Evolutionary conservation across 35 echinoderm and acorn worm genomes (phyloP).

Genomic region (Apostichopus californicus): DNA sequence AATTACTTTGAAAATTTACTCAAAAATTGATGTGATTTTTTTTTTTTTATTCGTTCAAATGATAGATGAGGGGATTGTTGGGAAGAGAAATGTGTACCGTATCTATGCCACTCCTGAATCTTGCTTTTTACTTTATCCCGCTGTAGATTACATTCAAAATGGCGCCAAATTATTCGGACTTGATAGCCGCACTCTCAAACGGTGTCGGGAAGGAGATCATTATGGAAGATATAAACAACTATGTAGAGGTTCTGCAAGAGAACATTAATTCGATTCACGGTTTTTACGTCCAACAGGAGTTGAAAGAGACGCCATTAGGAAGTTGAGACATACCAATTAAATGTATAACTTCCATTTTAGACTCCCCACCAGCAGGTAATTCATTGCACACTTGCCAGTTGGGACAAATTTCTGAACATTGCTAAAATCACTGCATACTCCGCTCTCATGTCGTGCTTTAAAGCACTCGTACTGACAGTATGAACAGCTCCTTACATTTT

Average conservation of each 20-base stretch:
- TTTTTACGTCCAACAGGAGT: conserved; percentile 11
- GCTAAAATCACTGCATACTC: too few relatives aligned
- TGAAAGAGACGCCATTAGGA: conserved; percentile 9
- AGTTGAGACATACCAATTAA: not conserved
- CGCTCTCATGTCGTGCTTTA: too few relatives aligned
- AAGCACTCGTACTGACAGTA: too few relatives aligned
- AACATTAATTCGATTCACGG: conserved; percentile 38
- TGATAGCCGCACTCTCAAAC: conserved; percentile 40
- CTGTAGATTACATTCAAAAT: conserved; percentile 55
- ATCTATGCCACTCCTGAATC: not conserved
- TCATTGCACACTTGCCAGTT: too few relatives aligned
- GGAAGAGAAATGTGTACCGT: not conserved
- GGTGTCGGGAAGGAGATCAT: conserved; percentile 23
- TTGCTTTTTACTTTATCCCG: not conserved
- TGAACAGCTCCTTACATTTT: too few relatives aligned
- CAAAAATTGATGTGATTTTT: too few relatives aligned
- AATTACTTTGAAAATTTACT: too few relatives aligned
- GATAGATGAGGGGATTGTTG: not conserved
- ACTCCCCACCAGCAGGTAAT: too few relatives aligned
- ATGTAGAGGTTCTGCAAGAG: conserved; percentile 42
- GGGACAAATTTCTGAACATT: too few relatives aligned
- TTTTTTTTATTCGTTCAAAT: too few relatives aligned
- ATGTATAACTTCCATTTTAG: too few relatives aligned
- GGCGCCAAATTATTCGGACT: conserved; percentile 58
- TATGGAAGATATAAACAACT: conserved; percentile 50